Evolutionary conservation across 2,888 invertebrate species (phyloP), one percentile per base, ranked within the genome.

Genomic region (Ypsolopha sequella): DNA sequence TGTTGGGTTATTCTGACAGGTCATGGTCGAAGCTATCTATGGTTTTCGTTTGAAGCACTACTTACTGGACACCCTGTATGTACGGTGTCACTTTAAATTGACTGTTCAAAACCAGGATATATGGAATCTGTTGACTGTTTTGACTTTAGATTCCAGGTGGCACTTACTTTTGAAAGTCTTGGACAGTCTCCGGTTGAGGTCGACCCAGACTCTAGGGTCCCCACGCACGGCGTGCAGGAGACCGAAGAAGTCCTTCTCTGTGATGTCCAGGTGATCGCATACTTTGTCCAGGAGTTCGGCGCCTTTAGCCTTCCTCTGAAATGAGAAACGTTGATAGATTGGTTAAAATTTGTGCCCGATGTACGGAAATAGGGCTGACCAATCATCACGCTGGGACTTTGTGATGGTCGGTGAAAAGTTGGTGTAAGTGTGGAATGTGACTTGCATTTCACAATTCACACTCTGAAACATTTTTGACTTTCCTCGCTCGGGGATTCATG

Each of bases 161-260:
- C 2, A 1, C 90, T 85, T 85, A 95, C 95, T 92, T 88, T 94
- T 95, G 63, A 97, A 90, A 65, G 96, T 95, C 85, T 97, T 97
- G 57, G 93, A 89, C 67, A 98, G 93, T 60, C 95, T 91, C 74
- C 96, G 97, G 65, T 98, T 97, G 59, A 94, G 85, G 79, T 96
- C 96, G 64, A 98, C 77, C 98, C 98, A 98, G 65, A 92, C 92
- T 54, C 94, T 89, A 10, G 92, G 88, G 74, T 95, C 95, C 60
- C 94, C 92, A 60, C 93, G 91, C 75, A 97, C 96, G 55, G 92
- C 90, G 78, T 94, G 97, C 55, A 94, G 91, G 50, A 98, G 88
- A 4, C 98, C 97, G 75, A 98, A 98, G 84, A 98, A 98, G 80
- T 98, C 98, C 76, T 94, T 95, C 84, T 98, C 98, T 60, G 95